A percentile compares a stretch with the other conserved stretches of the same genome.
Evolutionary conservation across 2,113 vertebrate species (phyloP).

Genomic region (Cheilinus undulatus): DNA sequence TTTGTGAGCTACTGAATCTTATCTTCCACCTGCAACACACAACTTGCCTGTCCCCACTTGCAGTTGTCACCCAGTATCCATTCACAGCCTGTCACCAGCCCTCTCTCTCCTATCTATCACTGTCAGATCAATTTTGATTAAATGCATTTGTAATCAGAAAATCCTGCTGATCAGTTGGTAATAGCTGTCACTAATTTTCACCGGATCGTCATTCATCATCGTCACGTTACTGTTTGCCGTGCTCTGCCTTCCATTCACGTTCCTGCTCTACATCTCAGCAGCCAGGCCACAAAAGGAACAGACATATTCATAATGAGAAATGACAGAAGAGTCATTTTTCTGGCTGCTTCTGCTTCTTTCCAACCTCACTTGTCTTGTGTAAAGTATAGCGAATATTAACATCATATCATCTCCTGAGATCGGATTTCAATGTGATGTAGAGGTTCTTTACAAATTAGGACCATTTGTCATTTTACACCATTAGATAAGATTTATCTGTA

Average conservation of each 20-base stretch:
- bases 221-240: slow-evolving; percentile 8
- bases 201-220: slow-evolving; percentile 51
- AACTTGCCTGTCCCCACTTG: slow-evolving; percentile 8
- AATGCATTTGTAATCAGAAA: slow-evolving; percentile 39
- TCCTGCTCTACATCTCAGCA: slow-evolving; percentile 39
- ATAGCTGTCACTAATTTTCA: slow-evolving; percentile 57
- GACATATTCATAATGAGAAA: slow-evolving; percentile 25
- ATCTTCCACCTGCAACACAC: slow-evolving; percentile 54
- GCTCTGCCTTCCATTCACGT: slow-evolving; percentile 42
- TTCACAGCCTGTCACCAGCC: slow-evolving; percentile 40
- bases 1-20: slow-evolving; percentile 20
- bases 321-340: slow-evolving; percentile 22
- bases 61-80: slow-evolving; percentile 39
- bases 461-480: background rate
- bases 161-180: slow-evolving; percentile 34
- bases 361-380: background rate
- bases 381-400: background rate
- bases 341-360: slow-evolving; percentile 8
- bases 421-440: background rate
- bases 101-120: slow-evolving; percentile 36
- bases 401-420: background rate
- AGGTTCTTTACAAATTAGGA: background rate
- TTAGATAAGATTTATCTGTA: slow-evolving; percentile 1
- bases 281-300: slow-evolving; percentile 1
- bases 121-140: slow-evolving; percentile 47